Evolutionary conservation across 2,113 vertebrate genomes (phyloP).

Genomic region (Archilochus colubris): DNA sequence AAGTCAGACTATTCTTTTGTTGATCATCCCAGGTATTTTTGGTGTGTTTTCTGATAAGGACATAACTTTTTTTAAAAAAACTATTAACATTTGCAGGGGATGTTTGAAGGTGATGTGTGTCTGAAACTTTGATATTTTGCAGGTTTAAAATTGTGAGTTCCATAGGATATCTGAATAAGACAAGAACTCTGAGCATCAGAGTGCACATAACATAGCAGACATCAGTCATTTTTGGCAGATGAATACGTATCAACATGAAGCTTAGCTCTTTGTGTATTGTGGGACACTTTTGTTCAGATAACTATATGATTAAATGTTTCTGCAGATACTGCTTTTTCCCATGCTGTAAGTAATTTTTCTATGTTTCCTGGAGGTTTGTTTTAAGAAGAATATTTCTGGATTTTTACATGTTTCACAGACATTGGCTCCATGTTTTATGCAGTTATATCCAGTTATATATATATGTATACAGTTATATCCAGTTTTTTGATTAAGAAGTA

Average conservation of each 20-base stretch:
- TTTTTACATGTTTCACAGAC: not conserved
- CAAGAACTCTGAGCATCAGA: not conserved
- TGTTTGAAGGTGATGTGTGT: not conserved
- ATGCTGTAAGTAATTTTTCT: not conserved
- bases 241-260: fast-evolving
- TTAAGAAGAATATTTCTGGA: not conserved
- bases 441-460: not conserved
- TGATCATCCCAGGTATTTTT: not conserved
- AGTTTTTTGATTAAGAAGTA: not conserved
- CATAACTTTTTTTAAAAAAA: no score
- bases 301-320: not conserved
- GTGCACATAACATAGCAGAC: not conserved
- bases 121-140: not conserved
- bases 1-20: not conserved
- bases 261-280: not conserved
- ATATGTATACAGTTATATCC: not conserved
- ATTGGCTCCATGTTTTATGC: not conserved
- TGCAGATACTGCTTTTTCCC: not conserved
- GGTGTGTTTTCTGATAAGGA: not conserved
- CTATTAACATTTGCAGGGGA: not conserved
- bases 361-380: not conserved
- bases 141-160: not conserved
- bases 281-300: not conserved
- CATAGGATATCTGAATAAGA: not conserved
- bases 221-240: not conserved